These are phyloP conservation scores for Bombus sylvicola DNA, from an alignment of 1,140 invertebrate species.

Conservation along the genomic window DNA sequence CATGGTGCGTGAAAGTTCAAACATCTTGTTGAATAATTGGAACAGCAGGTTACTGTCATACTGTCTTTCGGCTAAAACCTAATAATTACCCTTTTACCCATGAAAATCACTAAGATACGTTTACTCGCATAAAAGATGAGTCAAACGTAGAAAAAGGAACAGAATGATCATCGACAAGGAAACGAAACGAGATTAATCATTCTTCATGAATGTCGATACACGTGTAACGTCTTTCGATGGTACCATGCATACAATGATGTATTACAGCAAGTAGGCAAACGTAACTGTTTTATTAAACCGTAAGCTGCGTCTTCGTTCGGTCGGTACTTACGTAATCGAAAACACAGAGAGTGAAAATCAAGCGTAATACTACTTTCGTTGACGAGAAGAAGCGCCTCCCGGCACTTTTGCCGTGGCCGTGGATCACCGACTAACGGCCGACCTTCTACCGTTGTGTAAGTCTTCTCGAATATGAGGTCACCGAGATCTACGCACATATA, in stretches of 20 bases:
- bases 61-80: background rate
- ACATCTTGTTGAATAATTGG: slow-evolving; percentile 10
- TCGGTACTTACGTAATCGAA: slow-evolving; percentile 78
- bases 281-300: slow-evolving; percentile 80
- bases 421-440: slow-evolving; percentile 62
- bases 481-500: slow-evolving; percentile 14
- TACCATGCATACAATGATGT: slow-evolving; percentile 3
- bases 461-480: slow-evolving; percentile 25
- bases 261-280: slow-evolving; percentile 51
- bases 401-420: slow-evolving; percentile 62
- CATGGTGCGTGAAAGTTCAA: slow-evolving; percentile 58
- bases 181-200: background rate
- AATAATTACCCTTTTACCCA: background rate
- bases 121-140: background rate
- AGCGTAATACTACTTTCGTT: slow-evolving; percentile 75
- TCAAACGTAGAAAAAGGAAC: too few relatives aligned
- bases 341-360: slow-evolving; percentile 81
- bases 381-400: slow-evolving; percentile 67
- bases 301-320: slow-evolving; percentile 69
- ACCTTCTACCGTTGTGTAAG: slow-evolving; percentile 45
- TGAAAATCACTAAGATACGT: background rate
- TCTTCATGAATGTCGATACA: background rate
- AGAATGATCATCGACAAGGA: background rate
- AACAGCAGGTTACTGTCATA: background rate
- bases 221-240: too few relatives aligned